Base-by-base conservation (phyloP, 92 coral and sea anemone genomes). In the Porites divaricata region DNA sequence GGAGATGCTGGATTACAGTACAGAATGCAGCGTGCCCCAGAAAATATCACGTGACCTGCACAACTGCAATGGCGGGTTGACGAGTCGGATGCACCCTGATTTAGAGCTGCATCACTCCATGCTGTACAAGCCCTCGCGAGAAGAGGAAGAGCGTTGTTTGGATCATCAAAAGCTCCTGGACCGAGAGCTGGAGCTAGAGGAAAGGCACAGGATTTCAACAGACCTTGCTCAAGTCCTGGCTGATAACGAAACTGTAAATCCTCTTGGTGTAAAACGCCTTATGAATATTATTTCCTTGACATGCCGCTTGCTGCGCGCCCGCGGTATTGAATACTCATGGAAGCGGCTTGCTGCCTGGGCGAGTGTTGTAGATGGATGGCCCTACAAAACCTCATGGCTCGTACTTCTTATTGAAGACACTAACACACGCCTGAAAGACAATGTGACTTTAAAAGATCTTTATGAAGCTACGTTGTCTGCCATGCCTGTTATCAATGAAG, bases 311-410 rank as follows among this genome's bases (percentile, higher is more conserved):
- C 98, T 96, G 1, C 98, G 99, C 24, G 98, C 99, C 58, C 92
- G 90, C 56, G 95, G 98, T 11, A 69, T 96, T 59, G 95, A 95
- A 26, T 96, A 95, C 78, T 91, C 95, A 10, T 96, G 99, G 99
- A 96, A 96, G 84, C 89, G 98, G 61, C 88, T 96, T 19, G 99
- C 99, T 10, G 98, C 99, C 63, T 96, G 99, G 99, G 99, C 91
- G 51, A 96, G 99, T 79, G 80, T 96, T 56, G 98, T 92, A 9
- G 99, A 96, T 80, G 98, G 98, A 70, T 96, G 99, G 99, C 99
- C 99, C 10, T 96, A 92, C 84, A 92, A 94, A 74, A 92, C 96
- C 56, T 96, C 99, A 20, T 96, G 99, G 99, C 89, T 96, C 19
- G 99, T 96, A 57, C 90, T 95, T 22, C 88, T 96, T 23, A 81